These are phyloP conservation scores for Antheraea yamamai DNA, from an alignment of 2,888 invertebrate species.

Conservation along the genomic window DNA sequence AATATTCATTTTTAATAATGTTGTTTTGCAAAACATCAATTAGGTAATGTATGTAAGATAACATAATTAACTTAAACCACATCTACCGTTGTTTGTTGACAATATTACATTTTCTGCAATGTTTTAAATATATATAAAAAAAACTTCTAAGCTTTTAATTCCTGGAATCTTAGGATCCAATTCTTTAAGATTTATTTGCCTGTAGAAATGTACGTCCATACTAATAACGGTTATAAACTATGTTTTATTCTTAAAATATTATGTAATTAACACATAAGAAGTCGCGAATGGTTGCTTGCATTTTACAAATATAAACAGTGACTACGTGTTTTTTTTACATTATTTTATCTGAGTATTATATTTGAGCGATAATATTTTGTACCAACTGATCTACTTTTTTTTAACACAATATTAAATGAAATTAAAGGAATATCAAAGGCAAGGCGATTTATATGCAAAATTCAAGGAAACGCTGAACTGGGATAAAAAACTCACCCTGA, in stretches of 20 bases:
- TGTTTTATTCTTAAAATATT: no score
- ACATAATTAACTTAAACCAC: neutral
- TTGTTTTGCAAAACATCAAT: constrained; percentile 4
- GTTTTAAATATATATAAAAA: no score
- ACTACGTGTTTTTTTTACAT: neutral
- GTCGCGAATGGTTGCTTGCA: neutral
- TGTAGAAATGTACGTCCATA: no score
- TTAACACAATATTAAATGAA: neutral
- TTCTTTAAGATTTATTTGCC: neutral
- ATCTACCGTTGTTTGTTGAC: neutral
- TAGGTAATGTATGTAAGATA: constrained; percentile 10
- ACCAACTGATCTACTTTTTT: neutral
- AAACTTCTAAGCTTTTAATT: no score
- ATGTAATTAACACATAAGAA: no score
- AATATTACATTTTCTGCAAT: neutral
- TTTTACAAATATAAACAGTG: neutral
- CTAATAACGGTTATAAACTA: no score
- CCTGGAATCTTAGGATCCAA: no score
- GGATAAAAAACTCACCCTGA: constrained; percentile 70
- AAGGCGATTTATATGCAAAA: neutral
- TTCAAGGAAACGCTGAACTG: constrained; percentile 12
- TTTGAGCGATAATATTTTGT: neutral
- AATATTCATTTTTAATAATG: constrained; percentile 1
- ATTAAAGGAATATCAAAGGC: neutral
- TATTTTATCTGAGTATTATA: neutral